Percentiles rank a stretch among this genome's conserved stretches.
These are phyloP conservation scores for Zaprionus taronus DNA, from an alignment of 1,140 invertebrate species.

Conservation along the genomic window DNA sequence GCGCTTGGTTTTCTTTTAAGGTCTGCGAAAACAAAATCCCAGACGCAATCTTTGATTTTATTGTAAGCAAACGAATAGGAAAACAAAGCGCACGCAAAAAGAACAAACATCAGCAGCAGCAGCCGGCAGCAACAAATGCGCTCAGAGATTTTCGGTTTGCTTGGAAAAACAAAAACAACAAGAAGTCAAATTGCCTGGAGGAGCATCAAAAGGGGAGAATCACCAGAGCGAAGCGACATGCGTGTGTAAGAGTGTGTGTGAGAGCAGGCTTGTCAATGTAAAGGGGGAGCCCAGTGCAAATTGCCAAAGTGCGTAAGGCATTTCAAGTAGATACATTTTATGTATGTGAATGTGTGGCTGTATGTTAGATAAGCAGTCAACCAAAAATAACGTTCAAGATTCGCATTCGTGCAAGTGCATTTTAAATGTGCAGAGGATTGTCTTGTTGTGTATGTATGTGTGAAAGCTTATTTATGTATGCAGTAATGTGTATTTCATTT, in stretches of 20 bases:
- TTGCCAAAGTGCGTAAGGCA: conserved; percentile 41
- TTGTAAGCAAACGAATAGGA: conserved; percentile 51
- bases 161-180: conserved; percentile 51
- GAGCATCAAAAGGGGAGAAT: conserved; percentile 18
- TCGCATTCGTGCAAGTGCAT: not conserved
- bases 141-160: conserved; percentile 59
- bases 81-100: conserved; percentile 52
- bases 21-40: conserved; percentile 56
- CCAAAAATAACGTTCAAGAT: not conserved
- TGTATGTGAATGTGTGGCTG: not conserved
- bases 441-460: no score
- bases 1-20: conserved; percentile 48
- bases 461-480: not conserved
- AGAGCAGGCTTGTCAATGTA: not conserved
- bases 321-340: conserved; percentile 32
- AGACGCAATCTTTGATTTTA: conserved; percentile 62
- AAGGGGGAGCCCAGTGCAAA: conserved; percentile 20
- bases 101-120: conserved; percentile 34
- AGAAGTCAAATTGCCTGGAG: conserved; percentile 37
- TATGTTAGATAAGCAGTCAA: not conserved
- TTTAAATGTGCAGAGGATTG: not conserved
- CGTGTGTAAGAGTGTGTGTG: not conserved
- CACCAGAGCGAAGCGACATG: conserved; percentile 7
- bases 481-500: no score
- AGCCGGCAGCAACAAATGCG: conserved; percentile 59